A percentile compares a stretch with the other conserved stretches of the same genome.
Conservation (phyloP, 2,888 invertebrate genomes). For the Hemaris fuciformis region DNA sequence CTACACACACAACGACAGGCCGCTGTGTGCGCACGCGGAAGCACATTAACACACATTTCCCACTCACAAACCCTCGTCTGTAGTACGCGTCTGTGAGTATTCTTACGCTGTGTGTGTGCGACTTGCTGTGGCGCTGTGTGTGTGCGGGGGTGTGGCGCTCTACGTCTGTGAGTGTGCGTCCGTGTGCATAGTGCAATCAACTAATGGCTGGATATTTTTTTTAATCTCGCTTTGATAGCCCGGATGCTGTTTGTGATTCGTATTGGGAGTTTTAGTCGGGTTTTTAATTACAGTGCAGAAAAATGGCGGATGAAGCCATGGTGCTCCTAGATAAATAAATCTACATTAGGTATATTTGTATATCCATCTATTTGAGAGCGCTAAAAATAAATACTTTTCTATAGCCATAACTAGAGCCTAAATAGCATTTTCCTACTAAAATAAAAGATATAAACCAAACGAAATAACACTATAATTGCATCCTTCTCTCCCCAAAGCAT, state of each 20-base stretch:
- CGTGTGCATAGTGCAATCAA: conserved; percentile 15
- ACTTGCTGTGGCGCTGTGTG: conserved; percentile 64
- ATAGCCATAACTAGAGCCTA: too few species aligned
- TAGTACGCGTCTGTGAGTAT: conserved; percentile 27
- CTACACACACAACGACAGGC: conserved; percentile 50
- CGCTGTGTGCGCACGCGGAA: conserved; percentile 66
- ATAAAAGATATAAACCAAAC: background rate
- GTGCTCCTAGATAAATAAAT: too few species aligned
- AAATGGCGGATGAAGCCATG: too few species aligned
- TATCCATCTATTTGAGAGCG: too few species aligned
- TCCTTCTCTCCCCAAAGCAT: background rate
- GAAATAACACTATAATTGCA: background rate
- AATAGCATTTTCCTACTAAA: too few species aligned
- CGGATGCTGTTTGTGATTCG: conserved; percentile 26
- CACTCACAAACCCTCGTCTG: conserved; percentile 55
- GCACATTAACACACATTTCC: conserved; percentile 74
- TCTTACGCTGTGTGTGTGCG: conserved; percentile 48
- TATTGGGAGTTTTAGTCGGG: background rate
- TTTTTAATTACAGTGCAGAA: conserved; percentile 3
- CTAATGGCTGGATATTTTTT: conserved; percentile 10
- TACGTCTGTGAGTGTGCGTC: conserved; percentile 36
- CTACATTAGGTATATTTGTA: too few species aligned
- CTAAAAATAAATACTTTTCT: too few species aligned
- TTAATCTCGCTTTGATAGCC: conserved; percentile 1
- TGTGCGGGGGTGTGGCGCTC: conserved; percentile 68